Base-by-base conservation (phyloP, 2,888 invertebrate genomes). In the Phania funesta region DNA sequence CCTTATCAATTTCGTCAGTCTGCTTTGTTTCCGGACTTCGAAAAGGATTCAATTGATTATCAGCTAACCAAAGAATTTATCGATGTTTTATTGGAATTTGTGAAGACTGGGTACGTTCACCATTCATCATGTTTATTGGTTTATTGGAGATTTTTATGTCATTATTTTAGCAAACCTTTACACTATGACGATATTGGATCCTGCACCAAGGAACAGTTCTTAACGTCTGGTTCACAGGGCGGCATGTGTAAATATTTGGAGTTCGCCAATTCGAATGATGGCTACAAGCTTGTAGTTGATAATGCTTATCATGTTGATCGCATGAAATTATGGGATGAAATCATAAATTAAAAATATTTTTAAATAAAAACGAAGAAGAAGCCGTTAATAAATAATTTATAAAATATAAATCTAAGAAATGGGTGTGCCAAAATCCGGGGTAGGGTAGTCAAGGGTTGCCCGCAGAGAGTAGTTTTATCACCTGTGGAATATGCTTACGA, bases 1-100 rank as follows among this genome's bases (percentile, higher is more conserved):
- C 82, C 92, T n/a, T 92, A 92, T 80, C 86, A 92, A 6, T 91
- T 92, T 78, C 87, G 88, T 46, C 87, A 91, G 22, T 89, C 91
- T 0, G 84, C 83, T 3, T 8, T 90, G 1, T 89, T 92, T 64
- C 85, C 87, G 87, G 87, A 88, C 20, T 88, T 91, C 54, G 83
- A 85, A 4, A 83, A 84, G 22, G 84, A 85, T 8, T 87, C 90
- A 0, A 84, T 80, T 1, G 91, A 92, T 74, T 86, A 89, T 1
- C 65, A 85, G 54, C 86, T 92, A 74, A 87, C 89, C 3, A 86
- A 89, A 35, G 85, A 87, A 0, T 84, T 92, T 84, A 88, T 92
- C 1, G 85, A 88, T 1, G 75, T 92, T 3, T 91, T 91, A 89
- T 90, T 91, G 0, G 89, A 91, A 52, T 93, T 93, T 86, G 92